A percentile compares a stretch with the other conserved stretches of the same genome.
Evolutionary conservation across 1,140 invertebrate species (phyloP).

Genomic region (Limonius californicus): DNA sequence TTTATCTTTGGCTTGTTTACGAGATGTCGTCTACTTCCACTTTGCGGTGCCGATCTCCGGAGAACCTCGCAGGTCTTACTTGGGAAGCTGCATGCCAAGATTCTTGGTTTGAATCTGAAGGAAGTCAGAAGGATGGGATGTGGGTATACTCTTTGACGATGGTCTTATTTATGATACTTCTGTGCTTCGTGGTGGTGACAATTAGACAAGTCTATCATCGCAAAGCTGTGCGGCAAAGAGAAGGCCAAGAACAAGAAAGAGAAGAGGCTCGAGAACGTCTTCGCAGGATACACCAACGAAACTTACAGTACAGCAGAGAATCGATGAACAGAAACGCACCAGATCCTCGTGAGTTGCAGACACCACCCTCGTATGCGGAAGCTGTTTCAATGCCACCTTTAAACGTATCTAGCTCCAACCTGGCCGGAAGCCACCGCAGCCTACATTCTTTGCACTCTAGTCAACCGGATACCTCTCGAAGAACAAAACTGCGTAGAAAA

Average conservation of each 20-base stretch:
- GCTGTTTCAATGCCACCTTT: slow-evolving; percentile 65
- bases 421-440: slow-evolving; percentile 51
- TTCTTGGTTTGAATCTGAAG: slow-evolving; percentile 51
- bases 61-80: slow-evolving; percentile 55
- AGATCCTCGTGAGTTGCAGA: slow-evolving; percentile 60
- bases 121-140: slow-evolving; percentile 50
- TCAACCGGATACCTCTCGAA: neutral
- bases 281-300: slow-evolving; percentile 57
- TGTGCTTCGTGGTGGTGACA: slow-evolving; percentile 49
- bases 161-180: slow-evolving; percentile 50
- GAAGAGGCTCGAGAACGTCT: slow-evolving; percentile 54
- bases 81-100: slow-evolving; percentile 63
- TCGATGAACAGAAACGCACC: slow-evolving; percentile 51
- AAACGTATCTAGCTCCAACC: slow-evolving; percentile 55
- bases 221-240: slow-evolving; percentile 46
- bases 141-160: slow-evolving; percentile 59
- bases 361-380: slow-evolving; percentile 68
- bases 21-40: slow-evolving; percentile 37
- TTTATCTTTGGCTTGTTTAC: slow-evolving; percentile 58
- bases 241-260: slow-evolving; percentile 32
- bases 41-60: slow-evolving; percentile 59
- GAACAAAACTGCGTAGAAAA: slow-evolving; percentile 36
- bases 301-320: slow-evolving; percentile 50
- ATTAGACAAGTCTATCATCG: slow-evolving; percentile 52
- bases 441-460: slow-evolving; percentile 40